Base-by-base conservation (phyloP, 2,888 invertebrate species). In the Micropterix aruncella region DNA sequence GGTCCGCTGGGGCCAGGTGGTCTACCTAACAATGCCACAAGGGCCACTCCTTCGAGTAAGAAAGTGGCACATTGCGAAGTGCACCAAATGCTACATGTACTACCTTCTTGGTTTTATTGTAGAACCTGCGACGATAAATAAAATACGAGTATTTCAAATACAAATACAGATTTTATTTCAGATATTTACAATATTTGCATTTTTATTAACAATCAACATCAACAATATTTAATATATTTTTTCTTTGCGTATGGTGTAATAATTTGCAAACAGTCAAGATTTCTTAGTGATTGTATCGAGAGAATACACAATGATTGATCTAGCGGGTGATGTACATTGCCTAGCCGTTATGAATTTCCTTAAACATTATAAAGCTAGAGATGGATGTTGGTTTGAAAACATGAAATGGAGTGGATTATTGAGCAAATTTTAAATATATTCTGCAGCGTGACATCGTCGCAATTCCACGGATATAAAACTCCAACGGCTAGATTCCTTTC, bases 171-270 rank as follows among this genome's bases (percentile, higher is more conserved):
- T 74, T 77, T 76, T 74, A 75, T 70, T 70, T 72, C 47, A 69
- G 70, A 67, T 79, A 78, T 79, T 74, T 79, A 80, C 79, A 77
- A 75, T 79, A 77, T 79, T 74, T 79, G 77, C 77, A 78, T 78
- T 76, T n/a, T 77, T 77, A 75, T 79, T 79, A 80, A 80, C 80
- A 80, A 80, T 79, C 72, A 80, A 80, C 79, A 80, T 80, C 78
- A 80, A 80, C 79, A 80, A 71, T 67, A 27, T 68, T 67, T 79
- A 76, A 77, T 77, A 69, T 72, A 72, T 49, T 55, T 71, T 67
- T 65, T 68, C 65, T 58, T 65, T 59, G 66, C 48, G 46, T 44
- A 43, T 65, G 67, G 65, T 67, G 67, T 66, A 65, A 66, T 64
- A 65, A 66, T 62, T 64, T 17, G 61, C 52, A 62, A 66, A 66